Evolutionary conservation across 1,140 invertebrate genomes (phyloP).

Genomic region (Ceratoteleas bidentatus): DNA sequence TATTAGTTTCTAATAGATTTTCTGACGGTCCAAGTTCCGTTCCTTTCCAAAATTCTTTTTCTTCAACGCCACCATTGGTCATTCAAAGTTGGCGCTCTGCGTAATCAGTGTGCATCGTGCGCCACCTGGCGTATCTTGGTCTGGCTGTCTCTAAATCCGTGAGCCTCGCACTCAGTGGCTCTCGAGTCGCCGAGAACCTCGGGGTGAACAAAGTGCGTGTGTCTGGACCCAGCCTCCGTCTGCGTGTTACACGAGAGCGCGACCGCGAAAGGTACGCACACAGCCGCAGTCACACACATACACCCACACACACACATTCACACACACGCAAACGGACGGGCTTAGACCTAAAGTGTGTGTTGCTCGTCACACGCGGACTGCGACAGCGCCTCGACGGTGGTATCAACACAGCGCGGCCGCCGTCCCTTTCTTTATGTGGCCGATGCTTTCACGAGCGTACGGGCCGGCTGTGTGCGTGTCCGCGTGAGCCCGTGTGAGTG

Average conservation of each 20-base stretch:
- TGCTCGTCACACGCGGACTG: too few species aligned
- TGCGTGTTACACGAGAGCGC: slow-evolving; percentile 29
- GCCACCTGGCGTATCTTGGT: slow-evolving; percentile 13
- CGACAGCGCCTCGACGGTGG: neutral
- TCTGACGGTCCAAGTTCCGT: too few species aligned
- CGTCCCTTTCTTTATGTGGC: slow-evolving; percentile 41
- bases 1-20: too few species aligned
- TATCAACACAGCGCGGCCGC: slow-evolving; percentile 1
- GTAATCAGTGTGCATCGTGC: slow-evolving; percentile 11
- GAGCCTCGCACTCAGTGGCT: slow-evolving; percentile 24
- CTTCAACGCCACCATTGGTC: too few species aligned
- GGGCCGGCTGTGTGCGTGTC: slow-evolving; percentile 39
- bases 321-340: too few species aligned
- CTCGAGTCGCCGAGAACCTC: slow-evolving; percentile 48
- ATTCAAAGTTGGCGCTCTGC: slow-evolving; percentile 10
- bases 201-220: slow-evolving; percentile 24
- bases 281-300: neutral
- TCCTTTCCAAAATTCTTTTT: too few species aligned
- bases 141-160: neutral
- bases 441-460: slow-evolving; percentile 52
- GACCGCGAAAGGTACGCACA: slow-evolving; percentile 22
- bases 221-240: slow-evolving; percentile 21
- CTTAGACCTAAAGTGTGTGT: too few species aligned
- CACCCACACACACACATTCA: neutral
- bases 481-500: slow-evolving; percentile 30